phyloP scores from a whole-genome alignment of 2,113 vertebrate species.

The Scortum barcoo region DNA sequence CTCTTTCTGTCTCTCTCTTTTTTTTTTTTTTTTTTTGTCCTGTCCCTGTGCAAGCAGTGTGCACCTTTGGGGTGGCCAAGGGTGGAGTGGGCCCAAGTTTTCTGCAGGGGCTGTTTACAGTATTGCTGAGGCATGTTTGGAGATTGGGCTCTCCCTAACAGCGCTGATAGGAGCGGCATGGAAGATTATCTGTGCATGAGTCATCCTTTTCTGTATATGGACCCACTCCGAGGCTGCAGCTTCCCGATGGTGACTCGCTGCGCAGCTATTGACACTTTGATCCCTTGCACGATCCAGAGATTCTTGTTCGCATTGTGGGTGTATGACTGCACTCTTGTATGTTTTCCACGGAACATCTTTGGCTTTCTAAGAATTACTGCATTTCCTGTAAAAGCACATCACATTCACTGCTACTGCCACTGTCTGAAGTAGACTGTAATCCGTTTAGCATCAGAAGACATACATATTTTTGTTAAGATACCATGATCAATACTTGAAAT shows the following conservation, averaged over 20 bases:
- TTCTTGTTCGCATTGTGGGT: conserved; percentile 62
- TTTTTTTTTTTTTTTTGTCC: too few species aligned
- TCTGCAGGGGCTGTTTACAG: conserved; percentile 26
- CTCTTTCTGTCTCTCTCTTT: accelerated
- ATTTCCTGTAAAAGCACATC: conserved; percentile 12
- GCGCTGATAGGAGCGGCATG: conserved; percentile 60
- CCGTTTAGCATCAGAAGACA: not conserved
- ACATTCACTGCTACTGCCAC: not conserved
- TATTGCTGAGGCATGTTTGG: conserved; percentile 66
- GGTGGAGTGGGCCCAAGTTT: conserved; percentile 22
- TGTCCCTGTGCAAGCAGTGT: not conserved
- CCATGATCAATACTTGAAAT: not conserved
- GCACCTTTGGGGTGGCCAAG: not conserved
- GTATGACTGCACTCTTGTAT: conserved; percentile 38
- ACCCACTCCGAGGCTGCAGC: conserved; percentile 55
- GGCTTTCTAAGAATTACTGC: conserved; percentile 28
- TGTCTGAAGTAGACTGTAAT: not conserved
- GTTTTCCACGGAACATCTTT: conserved; percentile 54
- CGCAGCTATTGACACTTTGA: conserved; percentile 74
- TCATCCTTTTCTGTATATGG: conserved; percentile 74
- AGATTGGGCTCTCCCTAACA: conserved; percentile 64
- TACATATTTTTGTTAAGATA: not conserved
- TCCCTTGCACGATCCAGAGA: conserved; percentile 74
- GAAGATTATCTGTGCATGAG: conserved; percentile 78
- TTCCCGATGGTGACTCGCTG: conserved; percentile 72